Evolutionary conservation across 2,888 invertebrate species (phyloP), one percentile per base, ranked within the genome.

Genomic region (Myopa tessellatipennis): DNA sequence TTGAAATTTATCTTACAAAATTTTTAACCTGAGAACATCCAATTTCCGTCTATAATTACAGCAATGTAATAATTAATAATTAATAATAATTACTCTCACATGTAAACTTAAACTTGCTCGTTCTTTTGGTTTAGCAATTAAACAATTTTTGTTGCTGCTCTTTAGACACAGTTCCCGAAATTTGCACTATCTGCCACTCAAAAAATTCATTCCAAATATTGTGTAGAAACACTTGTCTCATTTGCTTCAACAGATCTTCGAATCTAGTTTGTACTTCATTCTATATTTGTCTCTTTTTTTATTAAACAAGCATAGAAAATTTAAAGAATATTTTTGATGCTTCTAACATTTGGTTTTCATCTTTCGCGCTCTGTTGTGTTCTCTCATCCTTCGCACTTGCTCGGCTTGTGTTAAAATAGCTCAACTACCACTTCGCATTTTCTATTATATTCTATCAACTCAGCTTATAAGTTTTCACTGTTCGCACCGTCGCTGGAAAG

Each of bases 391-490:
- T 73, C 26, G 34, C 61, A 45, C 45, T 73, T 26, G 18, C 26
- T 26, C 72, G 36, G n/a, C 12, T 63, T 70, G 10, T 26, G 26
- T 73, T 72, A 38, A 14, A 72, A n/a, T 40, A 60, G 18, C 4
- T 45, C 10, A 10, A 45, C 45, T 45, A 45, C 45, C 10, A 45
- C 7, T 45, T 45, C 26, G 45, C 0, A 10, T 45, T 45, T 45
- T 26, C 26, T 26, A 26, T 26, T 26, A 26, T 26, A 26, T 26
- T 26, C 26, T 26, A 26, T 26, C 26, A 26, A 26, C 26, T 26
- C 26, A 58, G 58, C 38, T 55, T 36, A 71, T 71, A 55, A 58
- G 58, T 71, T 72, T 72, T 72, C 26, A 45, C 55, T 70, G 70
- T 52, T 63, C 36, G 55, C 18, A 14, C 45, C 68, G 68, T 45